Evolutionary conservation across 2,113 vertebrate genomes (phyloP), one percentile per base, ranked within the genome.

Genomic region (Elephas maximus): DNA sequence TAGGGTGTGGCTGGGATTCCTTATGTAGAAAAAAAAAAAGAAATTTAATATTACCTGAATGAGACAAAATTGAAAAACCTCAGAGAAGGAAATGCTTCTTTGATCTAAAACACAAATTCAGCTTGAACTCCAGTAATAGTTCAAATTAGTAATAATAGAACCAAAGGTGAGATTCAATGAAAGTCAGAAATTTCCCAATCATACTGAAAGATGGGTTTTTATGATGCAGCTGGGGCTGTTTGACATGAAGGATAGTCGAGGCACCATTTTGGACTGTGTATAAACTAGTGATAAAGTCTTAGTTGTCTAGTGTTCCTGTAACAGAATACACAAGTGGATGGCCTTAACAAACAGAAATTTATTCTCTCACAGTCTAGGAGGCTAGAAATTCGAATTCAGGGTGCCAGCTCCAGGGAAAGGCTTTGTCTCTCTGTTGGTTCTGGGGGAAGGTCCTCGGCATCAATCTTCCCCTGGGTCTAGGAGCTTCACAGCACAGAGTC

Each of bases 41-140:
- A 37, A 37, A 37, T 37, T 92, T 71, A 57, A 14, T 65, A 71
- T 45, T 73, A 92, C 12, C n/a, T 8, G 30, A 69, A 44, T 37
- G 51, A 88, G 30, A 65, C n/a, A 74, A 77, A 94, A 88, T 48
- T 81, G 71, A 87, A 91, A 91, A 94, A 23, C 4, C 7, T 82
- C 30, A 48, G 57, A 26, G 96, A 84, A 89, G 8, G 26, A 84
- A 77, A 51, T 26, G 28, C 41, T 86, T 69, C 44, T 73, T 77
- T 91, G 89, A 81, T 77, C 48, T 63, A 60, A 90, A 87, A 79
- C 60, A 86, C 33, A 93, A 78, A 84, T 63, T 37, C 30, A 63
- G 28, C 24, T 93, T 76, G 80, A 96, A 90, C 41, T 93, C 17
- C n/a, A 73, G n/a, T 28, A 77, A 77, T 15, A 80, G 21, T 60